Base-by-base conservation (phyloP, 37 sponge, comb jelly and placozoan genomes). In the Aplysina aerophoba region DNA sequence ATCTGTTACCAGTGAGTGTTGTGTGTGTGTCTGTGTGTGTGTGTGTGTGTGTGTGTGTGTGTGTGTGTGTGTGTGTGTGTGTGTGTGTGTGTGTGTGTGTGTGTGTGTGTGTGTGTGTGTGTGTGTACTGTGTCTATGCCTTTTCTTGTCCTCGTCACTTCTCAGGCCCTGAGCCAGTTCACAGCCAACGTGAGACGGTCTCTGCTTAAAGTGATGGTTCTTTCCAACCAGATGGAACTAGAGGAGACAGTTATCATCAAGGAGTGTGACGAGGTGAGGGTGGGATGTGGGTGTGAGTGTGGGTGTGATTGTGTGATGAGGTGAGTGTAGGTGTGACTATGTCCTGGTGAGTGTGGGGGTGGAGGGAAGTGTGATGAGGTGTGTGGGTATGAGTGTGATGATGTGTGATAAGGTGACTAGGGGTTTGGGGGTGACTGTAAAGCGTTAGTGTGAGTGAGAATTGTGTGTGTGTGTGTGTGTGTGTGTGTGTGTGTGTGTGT, bases 131-230 rank as follows among this genome's bases (percentile, higher is more conserved):
- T 64, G 35, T 60, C 33, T 60, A 36, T 5, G 27, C 0, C 4
- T 62, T 11, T 62, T 14, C 27, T 22, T 57, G 66, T 65, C 11
- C 6, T 65, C 12, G 22, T 20, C 27, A 16, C 59, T 34, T 53
- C 14, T 0, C 50, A 92, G 92, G 93, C 86, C 8, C 89, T 92
- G 54, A 84, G 87, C 5, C 89, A 85, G 57, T 85, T 92, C 87
- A 92, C 93, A 0, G 82, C 86, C 40, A 92, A 89, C 78, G 84
- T 89, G 59, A 83, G 90, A 13, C 61, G 72, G 56, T 83, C 90
- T 35, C 59, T 92, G 35, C 86, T 92, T 27, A 77, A 83, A 30
- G 67, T 72, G 20, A 62, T 92, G 44, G 81, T 87, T 67, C 73
- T 89, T 1, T 39, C 37, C 25, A 25, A 3, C 55, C 74, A 60